phyloP scores from a whole-genome alignment of 2,113 vertebrate genomes.

The Argyrosomus japonicus region DNA sequence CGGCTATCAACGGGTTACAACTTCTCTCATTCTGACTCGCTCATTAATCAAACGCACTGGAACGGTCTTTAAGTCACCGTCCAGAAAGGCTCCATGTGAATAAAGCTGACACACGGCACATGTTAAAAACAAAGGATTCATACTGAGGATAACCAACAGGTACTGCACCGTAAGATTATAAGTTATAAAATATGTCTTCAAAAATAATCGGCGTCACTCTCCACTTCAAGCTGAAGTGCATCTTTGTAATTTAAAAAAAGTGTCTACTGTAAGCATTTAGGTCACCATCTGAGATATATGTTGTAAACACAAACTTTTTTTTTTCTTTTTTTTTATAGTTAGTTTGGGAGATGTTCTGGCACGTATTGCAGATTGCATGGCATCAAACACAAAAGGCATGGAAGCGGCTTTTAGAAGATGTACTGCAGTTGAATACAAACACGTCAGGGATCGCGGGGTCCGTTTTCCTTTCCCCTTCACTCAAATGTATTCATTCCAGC shows the following conservation, averaged over 20 bases:
- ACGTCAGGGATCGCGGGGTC: constrained; percentile 25
- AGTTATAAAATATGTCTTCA: constrained; percentile 63
- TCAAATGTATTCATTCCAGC: constrained; percentile 35
- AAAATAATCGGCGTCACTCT: constrained; percentile 42
- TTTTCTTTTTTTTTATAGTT: background rate
- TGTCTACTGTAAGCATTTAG: constrained; percentile 70
- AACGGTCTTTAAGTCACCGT: background rate
- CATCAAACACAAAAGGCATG: constrained; percentile 83
- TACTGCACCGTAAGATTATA: constrained; percentile 26
- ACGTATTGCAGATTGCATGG: constrained; percentile 83
- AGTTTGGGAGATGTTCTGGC: constrained; percentile 66
- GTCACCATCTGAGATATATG: constrained; percentile 84
- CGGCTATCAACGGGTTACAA: background rate
- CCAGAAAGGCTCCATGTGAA: background rate
- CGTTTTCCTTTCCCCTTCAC: constrained; percentile 12
- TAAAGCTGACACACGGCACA: constrained; percentile 30
- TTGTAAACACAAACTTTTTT: constrained; percentile 85
- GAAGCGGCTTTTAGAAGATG: constrained; percentile 86
- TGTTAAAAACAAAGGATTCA: background rate
- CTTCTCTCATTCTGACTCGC: background rate
- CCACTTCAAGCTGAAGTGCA: constrained; percentile 61
- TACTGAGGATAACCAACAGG: constrained; percentile 36
- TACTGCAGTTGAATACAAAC: constrained; percentile 76
- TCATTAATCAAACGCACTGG: background rate
- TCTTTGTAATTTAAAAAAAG: constrained; percentile 38